Evolutionary conservation across 2,888 invertebrate species (phyloP), one percentile per base, ranked within the genome.

Genomic region (Drosophila nigricruria): DNA sequence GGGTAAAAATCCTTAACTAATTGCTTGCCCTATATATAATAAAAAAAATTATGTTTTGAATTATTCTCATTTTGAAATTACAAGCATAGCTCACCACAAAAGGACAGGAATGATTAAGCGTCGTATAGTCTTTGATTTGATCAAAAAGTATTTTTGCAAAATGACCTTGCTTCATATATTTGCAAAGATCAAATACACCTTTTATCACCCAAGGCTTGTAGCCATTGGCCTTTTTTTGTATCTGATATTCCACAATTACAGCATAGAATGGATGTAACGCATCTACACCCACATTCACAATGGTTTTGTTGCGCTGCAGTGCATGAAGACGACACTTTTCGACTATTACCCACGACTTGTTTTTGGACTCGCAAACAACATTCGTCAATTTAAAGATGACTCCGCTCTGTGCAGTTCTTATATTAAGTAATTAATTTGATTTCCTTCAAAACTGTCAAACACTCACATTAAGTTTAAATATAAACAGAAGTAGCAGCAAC

Each of bases 191-290:
- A n/a, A 10, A 10, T 1, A 10, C 47, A 0, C 36, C 34, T 10
- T 59, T 59, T 9, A 66, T 20, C 1, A 73, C 5, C 72, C 62
- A 73, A 10, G 73, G 73, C 18, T 71, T 71, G n/a, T 60, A 73
- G 1, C 62, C 62, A 14, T 63, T 73, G 2, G 45, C 50, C 27
- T 6, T 27, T 27, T 27, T 27, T 6, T 27, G 27, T 27, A 27
- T 27, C 27, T 27, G 27, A 27, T 27, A 27, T 27, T 27, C 27
- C 27, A 27, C 3, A 6, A 27, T 6, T 27, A 27, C 27, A 27
- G 3, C 6, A 27, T 27, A 1, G 27, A 27, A 27, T 6, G 27
- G 27, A 2, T 65, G 25, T 4, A 64, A 16, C 14, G 70, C 16
- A 1, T 16, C 53, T 2, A 32, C 4, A 1, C 18, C 4, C 9